Conservation (phyloP, 2,797 vertebrate genomes). For the Esox masquinongy region DNA sequence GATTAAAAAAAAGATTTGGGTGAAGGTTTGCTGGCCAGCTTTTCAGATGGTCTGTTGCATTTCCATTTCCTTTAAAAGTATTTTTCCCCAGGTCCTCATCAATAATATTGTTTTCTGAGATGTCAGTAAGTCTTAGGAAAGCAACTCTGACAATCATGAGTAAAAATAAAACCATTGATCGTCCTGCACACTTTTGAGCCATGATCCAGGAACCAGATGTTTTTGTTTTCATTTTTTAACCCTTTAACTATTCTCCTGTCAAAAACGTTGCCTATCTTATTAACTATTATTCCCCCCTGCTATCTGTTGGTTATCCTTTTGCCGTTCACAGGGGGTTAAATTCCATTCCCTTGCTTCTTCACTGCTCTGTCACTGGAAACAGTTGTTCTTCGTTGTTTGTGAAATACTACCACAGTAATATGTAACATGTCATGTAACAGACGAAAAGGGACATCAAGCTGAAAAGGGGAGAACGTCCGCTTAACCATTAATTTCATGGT, state of each 20-base stretch:
- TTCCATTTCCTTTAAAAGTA: constrained; percentile 53
- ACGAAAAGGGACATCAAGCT: neutral
- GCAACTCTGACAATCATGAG: constrained; percentile 71
- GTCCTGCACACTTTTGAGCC: constrained; percentile 77
- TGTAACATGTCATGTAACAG: neutral
- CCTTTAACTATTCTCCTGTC: neutral
- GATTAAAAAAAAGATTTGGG: constrained; percentile 88
- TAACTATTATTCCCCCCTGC: neutral
- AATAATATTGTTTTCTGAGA: constrained; percentile 84
- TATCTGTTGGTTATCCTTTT: neutral
- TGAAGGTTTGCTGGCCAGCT: constrained; percentile 66
- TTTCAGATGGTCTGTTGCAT: constrained; percentile 68
- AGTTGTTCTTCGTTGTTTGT: neutral
- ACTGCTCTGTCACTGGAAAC: neutral
- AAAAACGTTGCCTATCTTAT: neutral
- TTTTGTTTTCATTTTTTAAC: constrained; percentile 1
- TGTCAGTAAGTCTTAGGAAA: constrained; percentile 83
- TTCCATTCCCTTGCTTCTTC: neutral
- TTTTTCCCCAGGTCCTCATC: constrained; percentile 79
- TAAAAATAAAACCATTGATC: constrained; percentile 72
- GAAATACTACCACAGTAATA: neutral
- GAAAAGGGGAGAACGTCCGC: neutral
- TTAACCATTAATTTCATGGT: neutral
- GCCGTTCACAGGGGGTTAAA: neutral
- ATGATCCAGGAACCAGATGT: constrained; percentile 70